Conservation (phyloP, 2,888 invertebrate species). For the Adelphocoris suturalis region DNA sequence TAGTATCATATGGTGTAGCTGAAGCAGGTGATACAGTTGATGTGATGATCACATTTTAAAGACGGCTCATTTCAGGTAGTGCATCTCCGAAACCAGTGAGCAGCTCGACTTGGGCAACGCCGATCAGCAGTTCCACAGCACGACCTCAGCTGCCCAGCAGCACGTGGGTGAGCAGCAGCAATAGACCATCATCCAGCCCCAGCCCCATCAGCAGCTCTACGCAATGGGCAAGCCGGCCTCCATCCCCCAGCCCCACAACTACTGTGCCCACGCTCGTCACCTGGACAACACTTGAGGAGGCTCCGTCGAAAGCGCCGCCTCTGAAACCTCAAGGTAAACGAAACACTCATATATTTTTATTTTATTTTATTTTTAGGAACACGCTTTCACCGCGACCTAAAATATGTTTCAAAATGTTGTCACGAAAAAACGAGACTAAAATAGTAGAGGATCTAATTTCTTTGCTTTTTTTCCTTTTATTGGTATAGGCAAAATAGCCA, state of each 20-base stretch:
- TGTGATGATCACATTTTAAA: not conserved
- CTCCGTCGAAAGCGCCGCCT: constrained; percentile 76
- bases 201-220: constrained; percentile 37
- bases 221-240: constrained; percentile 16
- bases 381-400: too few relatives aligned
- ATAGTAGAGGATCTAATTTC: too few relatives aligned
- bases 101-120: constrained; percentile 36
- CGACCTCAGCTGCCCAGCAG: constrained; percentile 21
- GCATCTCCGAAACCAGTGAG: constrained; percentile 39
- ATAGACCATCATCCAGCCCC: constrained; percentile 11
- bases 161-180: constrained; percentile 43
- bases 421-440: too few relatives aligned
- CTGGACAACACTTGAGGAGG: constrained; percentile 80
- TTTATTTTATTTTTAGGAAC: too few relatives aligned
- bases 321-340: constrained; percentile 71
- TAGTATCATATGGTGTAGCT: too few relatives aligned
- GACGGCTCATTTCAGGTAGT: not conserved
- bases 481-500: too few relatives aligned
- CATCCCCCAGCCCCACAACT: constrained; percentile 75
- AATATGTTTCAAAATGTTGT: too few relatives aligned
- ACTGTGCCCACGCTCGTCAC: constrained; percentile 77
- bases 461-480: too few relatives aligned
- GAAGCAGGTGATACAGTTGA: not conserved
- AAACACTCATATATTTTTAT: too few relatives aligned
- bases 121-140: constrained; percentile 33